Evolutionary conservation across 2,113 vertebrate genomes (phyloP).

Genomic region (Amphiprion ocellaris): DNA sequence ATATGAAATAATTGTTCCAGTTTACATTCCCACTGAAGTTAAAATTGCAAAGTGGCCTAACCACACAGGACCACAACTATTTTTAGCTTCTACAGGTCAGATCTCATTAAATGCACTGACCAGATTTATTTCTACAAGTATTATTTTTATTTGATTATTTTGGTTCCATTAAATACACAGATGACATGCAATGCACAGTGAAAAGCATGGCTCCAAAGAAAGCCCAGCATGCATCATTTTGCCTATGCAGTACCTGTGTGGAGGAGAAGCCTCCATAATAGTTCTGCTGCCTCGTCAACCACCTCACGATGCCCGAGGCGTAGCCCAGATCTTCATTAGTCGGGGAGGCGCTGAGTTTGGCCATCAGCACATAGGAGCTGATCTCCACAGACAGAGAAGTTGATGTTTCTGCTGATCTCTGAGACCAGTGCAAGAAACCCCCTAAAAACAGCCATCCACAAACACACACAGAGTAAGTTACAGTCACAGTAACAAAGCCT

Average conservation of each 20-base stretch:
- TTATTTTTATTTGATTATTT: too few relatives aligned
- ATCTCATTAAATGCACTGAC: too few relatives aligned
- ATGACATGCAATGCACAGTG: too few relatives aligned
- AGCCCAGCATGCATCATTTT: too few relatives aligned
- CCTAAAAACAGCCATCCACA: slow-evolving; percentile 38
- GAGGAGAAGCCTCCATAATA: slow-evolving; percentile 86
- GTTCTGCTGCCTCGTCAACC: slow-evolving; percentile 86
- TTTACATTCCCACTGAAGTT: too few relatives aligned
- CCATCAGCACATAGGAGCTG: slow-evolving; percentile 35
- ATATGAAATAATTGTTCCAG: too few relatives aligned
- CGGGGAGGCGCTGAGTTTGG: slow-evolving; percentile 71
- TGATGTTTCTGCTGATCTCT: slow-evolving; percentile 25
- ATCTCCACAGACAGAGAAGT: slow-evolving; percentile 82
- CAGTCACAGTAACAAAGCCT: neutral
- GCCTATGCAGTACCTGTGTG: slow-evolving; percentile 81
- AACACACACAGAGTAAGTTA: neutral
- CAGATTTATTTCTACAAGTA: too few relatives aligned
- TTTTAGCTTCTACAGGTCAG: too few relatives aligned
- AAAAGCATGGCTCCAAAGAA: too few relatives aligned
- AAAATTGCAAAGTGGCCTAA: too few relatives aligned
- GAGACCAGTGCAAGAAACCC: slow-evolving; percentile 67
- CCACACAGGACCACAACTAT: too few relatives aligned
- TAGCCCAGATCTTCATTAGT: slow-evolving; percentile 71
- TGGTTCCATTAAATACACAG: too few relatives aligned
- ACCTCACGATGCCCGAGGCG: slow-evolving; percentile 77